Base-by-base conservation (phyloP, 2,888 invertebrate species). In the Isoperla grammatica region DNA sequence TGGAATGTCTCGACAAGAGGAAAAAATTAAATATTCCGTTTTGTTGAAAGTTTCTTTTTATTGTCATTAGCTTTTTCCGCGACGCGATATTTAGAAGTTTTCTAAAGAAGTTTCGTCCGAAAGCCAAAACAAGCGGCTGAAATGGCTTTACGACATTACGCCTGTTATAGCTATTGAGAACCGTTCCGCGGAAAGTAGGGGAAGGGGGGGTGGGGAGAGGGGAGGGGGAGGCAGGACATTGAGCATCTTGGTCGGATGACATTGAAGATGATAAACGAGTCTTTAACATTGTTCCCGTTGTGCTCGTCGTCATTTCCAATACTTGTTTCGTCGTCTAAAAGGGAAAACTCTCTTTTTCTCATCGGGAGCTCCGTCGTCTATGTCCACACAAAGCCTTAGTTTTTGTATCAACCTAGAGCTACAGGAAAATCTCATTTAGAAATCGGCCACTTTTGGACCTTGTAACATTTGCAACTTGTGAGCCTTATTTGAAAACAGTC, bases 191-290 rank as follows among this genome's bases (percentile, higher is more conserved):
- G 29, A 6, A 8, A 8, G 29, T n/a, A 5, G 9, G 17, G 17
- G 20, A 17, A 17, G 22, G 48, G 23, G 48, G 22, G 48, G 29
- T 29, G 29, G 29, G 29, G 22, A 5, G 9, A 48, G 17, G 20
- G 48, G 23, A n/a, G 48, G 23, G 48, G 22, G 48, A n/a, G 48
- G 23, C 15, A n/a, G 48, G 48, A 48, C 48, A 48, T 48, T 13
- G 17, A 17, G n/a, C 17, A 17, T 48, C 29, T 29, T 29, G 29
- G 29, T 29, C 4, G 17, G 42, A 50, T 50, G 59, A 59, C 59
- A 20, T 42, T 59, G 53, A 59, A 42, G 50, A 59, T 59, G 59
- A 59, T 53, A 59, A 59, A 59, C 43, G 59, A 59, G 42, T 23
- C 43, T 20, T 50, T 42, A 59, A 59, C 53, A 59, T 59, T 59